Base-by-base conservation (phyloP, 2,113 vertebrate species). In the Bos javanicus region DNA sequence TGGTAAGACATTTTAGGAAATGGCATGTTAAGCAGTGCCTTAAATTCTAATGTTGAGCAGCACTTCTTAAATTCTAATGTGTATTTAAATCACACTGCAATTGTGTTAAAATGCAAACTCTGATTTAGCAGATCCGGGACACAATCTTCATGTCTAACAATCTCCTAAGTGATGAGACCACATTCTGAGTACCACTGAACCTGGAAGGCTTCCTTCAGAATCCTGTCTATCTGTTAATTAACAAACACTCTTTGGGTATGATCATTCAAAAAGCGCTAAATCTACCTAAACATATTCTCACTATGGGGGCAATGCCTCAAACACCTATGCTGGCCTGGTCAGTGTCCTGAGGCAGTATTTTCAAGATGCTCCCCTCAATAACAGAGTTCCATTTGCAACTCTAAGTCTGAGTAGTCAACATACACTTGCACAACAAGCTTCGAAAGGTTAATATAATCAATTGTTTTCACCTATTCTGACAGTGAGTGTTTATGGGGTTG, bases 91-190 rank as follows among this genome's bases (percentile, higher is more conserved):
- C 13, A 90, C 59, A 85, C 1, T 60, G 8, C 3, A 7, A 95
- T 90, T 82, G 50, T 81, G 30, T 56, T 95, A 95, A 96, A 95
- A 94, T 54, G 46, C 57, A 89, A 71, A 93, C 82, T 94, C 28
- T 82, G 54, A 67, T 81, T 74, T 62, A 94, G 76, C 17, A 87
- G 39, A 62, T 28, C n/a, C 48, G 48, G 62, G 25, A 48, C 64
- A 10, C 36, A 88, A 25, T 60, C 57, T 74, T 93, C 52, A 62
- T 67, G 92, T 83, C 50, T 84, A 92, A 82, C 13, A 80, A 62
- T 85, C n/a, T 90, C 56, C 30, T 84, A 76, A 91, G 17, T 59
- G 28, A 93, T 52, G 15, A 95, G 33, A 46, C 28, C 28, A 87
- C 13, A 93, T 56, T 94, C 25, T 59, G 7, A 76, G 52, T 50